These are phyloP conservation scores for Bombus huntii DNA, from an alignment of 1,140 invertebrate species.

Conservation along the genomic window DNA sequence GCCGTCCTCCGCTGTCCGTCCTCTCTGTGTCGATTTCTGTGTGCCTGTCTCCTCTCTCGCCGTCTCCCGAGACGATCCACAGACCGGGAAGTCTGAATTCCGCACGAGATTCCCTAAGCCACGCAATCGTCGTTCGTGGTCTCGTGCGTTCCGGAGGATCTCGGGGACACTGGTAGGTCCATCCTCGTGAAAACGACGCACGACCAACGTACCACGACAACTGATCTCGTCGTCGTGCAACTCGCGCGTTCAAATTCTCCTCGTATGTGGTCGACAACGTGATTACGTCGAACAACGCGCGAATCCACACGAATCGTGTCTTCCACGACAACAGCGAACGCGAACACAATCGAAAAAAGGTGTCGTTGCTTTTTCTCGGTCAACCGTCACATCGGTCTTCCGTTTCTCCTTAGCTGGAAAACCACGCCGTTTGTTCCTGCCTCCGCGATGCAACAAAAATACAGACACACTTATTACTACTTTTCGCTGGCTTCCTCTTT, in stretches of 20 bases:
- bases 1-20: slow-evolving; percentile 25
- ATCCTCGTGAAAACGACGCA: slow-evolving; percentile 65
- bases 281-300: background rate
- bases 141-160: slow-evolving; percentile 56
- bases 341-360: slow-evolving; percentile 3
- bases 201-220: slow-evolving; percentile 9
- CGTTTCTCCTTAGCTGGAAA: too few relatives aligned
- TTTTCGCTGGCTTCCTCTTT: too few relatives aligned
- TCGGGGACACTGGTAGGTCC: slow-evolving; percentile 70
- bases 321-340: background rate
- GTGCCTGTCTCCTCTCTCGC: background rate
- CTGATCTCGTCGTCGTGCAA: background rate
- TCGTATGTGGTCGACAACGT: background rate
- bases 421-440: too few relatives aligned
- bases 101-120: slow-evolving; percentile 41
- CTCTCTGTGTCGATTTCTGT: background rate
- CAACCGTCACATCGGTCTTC: background rate
- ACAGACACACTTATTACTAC: too few relatives aligned
- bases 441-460: too few relatives aligned
- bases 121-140: slow-evolving; percentile 37
- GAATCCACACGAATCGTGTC: slow-evolving; percentile 17
- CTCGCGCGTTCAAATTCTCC: background rate
- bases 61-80: slow-evolving; percentile 3
- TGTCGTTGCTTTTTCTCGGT: background rate
- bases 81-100: slow-evolving; percentile 1